Percentiles rank a stretch among this genome's conserved stretches.
phyloP scores from a whole-genome alignment of 2,113 vertebrate genomes.

The Ginglymostoma cirratum region DNA sequence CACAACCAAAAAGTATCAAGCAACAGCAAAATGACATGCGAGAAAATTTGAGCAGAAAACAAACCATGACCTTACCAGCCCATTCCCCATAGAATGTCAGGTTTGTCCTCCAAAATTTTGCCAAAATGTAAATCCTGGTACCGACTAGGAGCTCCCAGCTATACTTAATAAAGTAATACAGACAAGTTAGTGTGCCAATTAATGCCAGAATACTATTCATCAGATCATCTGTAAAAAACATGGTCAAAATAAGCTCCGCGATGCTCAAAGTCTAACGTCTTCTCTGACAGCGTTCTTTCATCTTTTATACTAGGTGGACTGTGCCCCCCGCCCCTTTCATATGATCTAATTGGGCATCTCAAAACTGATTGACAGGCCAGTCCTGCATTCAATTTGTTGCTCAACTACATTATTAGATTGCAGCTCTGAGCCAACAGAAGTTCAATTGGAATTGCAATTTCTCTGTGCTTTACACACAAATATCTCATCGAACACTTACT shows the following conservation, averaged over 20 bases:
- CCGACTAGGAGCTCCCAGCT: background rate
- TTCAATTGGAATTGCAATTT: background rate
- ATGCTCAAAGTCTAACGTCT: background rate
- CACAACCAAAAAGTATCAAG: too few species aligned
- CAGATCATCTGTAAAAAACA: background rate
- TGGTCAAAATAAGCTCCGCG: background rate
- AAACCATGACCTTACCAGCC: background rate
- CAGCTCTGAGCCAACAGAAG: background rate
- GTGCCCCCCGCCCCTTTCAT: background rate
- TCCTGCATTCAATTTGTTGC: background rate
- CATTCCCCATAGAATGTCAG: background rate
- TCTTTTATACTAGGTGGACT: background rate
- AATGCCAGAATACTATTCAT: background rate
- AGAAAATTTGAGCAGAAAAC: background rate
- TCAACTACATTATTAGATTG: background rate
- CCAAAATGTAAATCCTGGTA: background rate
- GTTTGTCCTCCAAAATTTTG: background rate
- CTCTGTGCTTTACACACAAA: background rate
- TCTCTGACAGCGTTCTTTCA: background rate
- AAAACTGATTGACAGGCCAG: background rate
- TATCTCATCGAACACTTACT: too few species aligned
- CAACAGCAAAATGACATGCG: background rate
- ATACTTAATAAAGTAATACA: background rate
- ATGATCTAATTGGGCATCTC: background rate
- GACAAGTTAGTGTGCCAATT: background rate